Evolutionary conservation across 2,797 vertebrate species (phyloP).

Genomic region (Brachyalestes nurse): DNA sequence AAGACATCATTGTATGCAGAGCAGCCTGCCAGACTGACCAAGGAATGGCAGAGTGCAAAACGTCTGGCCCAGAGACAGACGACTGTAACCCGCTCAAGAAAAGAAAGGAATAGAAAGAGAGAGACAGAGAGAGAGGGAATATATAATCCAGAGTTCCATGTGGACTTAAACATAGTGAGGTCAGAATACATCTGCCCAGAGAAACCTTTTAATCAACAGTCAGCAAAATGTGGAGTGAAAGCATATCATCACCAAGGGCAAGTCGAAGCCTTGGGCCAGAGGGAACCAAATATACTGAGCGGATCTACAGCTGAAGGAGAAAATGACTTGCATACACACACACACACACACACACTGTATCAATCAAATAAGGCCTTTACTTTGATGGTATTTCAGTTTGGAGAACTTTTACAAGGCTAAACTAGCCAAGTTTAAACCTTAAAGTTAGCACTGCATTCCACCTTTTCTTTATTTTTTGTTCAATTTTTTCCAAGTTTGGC

Average conservation of each 20-base stretch:
- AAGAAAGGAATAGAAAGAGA: not conserved
- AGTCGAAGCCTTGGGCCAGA: not conserved
- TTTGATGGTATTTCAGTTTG: not conserved
- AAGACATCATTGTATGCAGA: not conserved
- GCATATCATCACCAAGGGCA: constrained; percentile 61
- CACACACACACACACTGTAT: not conserved
- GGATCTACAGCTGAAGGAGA: not conserved
- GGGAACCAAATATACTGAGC: not conserved
- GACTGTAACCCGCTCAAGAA: not conserved
- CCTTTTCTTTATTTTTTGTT: not conserved
- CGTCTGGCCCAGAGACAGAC: not conserved
- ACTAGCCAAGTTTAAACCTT: too few relatives aligned
- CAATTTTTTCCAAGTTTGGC: too few relatives aligned
- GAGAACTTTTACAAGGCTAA: not conserved
- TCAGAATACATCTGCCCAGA: constrained; percentile 4
- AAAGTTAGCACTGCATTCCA: too few relatives aligned
- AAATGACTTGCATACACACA: not conserved
- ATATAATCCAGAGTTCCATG: not conserved
- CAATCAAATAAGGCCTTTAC: not conserved
- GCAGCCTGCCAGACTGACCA: constrained; percentile 9
- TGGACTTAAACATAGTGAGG: constrained; percentile 5
- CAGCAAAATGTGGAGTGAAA: constrained; percentile 64
- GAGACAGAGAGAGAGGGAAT: not conserved
- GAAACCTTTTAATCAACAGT: constrained; percentile 49
- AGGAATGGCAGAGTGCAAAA: not conserved